phyloP scores from a whole-genome alignment of 1,140 invertebrate species.

The Gonatopus flavifemur region DNA sequence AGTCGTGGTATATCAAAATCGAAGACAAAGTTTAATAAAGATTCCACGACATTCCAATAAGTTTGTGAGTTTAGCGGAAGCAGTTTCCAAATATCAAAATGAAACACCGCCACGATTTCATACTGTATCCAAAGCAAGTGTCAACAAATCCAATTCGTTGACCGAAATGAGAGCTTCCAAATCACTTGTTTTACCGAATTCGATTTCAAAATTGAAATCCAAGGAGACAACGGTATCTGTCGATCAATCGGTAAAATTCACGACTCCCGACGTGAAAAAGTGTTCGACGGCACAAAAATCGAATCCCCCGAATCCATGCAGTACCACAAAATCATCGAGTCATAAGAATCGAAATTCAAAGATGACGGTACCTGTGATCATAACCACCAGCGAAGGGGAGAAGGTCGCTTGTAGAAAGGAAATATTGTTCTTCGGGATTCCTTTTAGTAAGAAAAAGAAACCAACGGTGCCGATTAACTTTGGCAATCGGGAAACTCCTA shows the following conservation, averaged over 20 bases:
- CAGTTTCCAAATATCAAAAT: constrained; percentile 51
- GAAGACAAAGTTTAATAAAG: constrained; percentile 24
- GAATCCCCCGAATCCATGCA: not conserved
- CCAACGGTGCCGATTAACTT: constrained; percentile 40
- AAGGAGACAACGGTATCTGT: constrained; percentile 42
- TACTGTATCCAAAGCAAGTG: constrained; percentile 17
- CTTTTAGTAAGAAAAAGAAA: constrained; percentile 34
- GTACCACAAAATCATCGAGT: not conserved
- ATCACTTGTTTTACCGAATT: constrained; percentile 48
- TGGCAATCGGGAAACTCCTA: constrained; percentile 53
- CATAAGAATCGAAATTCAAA: constrained; percentile 17
- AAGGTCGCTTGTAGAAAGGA: constrained; percentile 31
- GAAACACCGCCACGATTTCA: constrained; percentile 53
- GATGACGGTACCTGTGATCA: constrained; percentile 20
- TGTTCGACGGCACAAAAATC: not conserved
- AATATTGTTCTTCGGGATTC: constrained; percentile 49
- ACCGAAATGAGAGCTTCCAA: constrained; percentile 26
- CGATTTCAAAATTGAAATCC: constrained; percentile 48
- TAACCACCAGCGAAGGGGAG: constrained; percentile 23
- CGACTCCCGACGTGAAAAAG: constrained; percentile 20
- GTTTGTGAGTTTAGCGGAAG: constrained; percentile 54
- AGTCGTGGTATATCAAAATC: constrained; percentile 24
- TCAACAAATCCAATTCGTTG: constrained; percentile 25
- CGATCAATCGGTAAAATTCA: constrained; percentile 42
- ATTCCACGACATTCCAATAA: constrained; percentile 22